A percentile compares a stretch with the other conserved stretches of the same genome.
Conservation (phyloP, 2,888 invertebrate species). For the Mythimna impura region DNA sequence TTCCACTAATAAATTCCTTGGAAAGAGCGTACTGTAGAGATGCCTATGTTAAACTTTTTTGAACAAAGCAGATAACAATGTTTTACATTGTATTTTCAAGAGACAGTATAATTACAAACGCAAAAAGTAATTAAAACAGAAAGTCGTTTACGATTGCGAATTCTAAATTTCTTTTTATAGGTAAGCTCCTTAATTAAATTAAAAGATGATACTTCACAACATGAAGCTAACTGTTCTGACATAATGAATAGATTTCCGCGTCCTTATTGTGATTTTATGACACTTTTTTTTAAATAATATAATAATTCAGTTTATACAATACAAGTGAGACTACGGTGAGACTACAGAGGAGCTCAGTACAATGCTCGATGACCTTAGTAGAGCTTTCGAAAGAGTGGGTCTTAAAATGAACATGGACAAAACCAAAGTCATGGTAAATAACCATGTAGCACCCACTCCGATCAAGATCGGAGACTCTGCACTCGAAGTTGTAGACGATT, state of each 20-base stretch:
- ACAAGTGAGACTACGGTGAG: too few species aligned
- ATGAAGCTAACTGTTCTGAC: conserved; percentile 37
- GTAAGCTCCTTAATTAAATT: conserved; percentile 61
- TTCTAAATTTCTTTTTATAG: conserved; percentile 28
- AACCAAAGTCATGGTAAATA: too few species aligned
- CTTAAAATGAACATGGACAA: too few species aligned
- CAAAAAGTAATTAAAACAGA: conserved; percentile 57
- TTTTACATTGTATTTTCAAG: conserved; percentile 31
- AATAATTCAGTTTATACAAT: neutral
- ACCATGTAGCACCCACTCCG: too few species aligned
- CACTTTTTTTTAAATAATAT: neutral
- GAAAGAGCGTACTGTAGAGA: neutral
- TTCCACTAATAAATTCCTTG: conserved; percentile 9
- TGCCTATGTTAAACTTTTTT: neutral
- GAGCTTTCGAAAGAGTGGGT: too few species aligned
- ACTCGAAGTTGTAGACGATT: too few species aligned
- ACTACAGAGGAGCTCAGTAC: too few species aligned
- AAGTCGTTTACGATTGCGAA: conserved; percentile 55
- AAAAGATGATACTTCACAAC: conserved; percentile 60
- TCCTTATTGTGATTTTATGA: conserved; percentile 34
- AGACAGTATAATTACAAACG: conserved; percentile 44
- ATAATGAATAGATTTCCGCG: conserved; percentile 46
- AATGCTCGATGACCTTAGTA: too few species aligned
- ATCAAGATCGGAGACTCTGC: too few species aligned
- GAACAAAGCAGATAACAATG: conserved; percentile 7